A percentile compares a stretch with the other conserved stretches of the same genome.
These are phyloP conservation scores for Crocuta crocuta DNA, from an alignment of 2,113 vertebrate species.

Conservation along the genomic window DNA sequence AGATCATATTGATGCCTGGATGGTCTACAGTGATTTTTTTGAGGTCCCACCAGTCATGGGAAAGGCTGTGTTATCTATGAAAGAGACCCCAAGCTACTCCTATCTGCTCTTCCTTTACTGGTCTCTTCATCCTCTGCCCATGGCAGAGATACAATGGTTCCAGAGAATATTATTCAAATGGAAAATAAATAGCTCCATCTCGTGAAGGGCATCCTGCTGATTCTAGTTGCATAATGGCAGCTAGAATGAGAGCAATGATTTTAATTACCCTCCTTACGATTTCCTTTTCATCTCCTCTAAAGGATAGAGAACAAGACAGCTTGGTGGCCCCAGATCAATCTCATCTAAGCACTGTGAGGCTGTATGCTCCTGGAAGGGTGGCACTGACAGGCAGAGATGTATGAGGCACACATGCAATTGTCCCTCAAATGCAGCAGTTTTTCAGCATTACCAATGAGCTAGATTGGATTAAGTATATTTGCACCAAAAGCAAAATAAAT, in stretches of 20 bases:
- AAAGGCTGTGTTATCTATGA: background rate
- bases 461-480: conserved; percentile 86
- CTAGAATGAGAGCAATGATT: conserved; percentile 80
- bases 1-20: background rate
- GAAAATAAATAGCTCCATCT: conserved; percentile 59
- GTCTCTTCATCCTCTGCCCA: background rate
- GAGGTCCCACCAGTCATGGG: background rate
- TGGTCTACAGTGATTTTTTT: background rate
- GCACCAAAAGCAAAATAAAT: conserved; percentile 88
- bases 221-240: conserved; percentile 42
- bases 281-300: conserved; percentile 77
- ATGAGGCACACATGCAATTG: conserved; percentile 76
- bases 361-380: conserved; percentile 52
- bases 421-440: conserved; percentile 79
- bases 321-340: conserved; percentile 51
- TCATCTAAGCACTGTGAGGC: background rate
- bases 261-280: conserved; percentile 80
- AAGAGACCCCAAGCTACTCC: background rate
- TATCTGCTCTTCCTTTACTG: background rate
- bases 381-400: conserved; percentile 79
- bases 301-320: conserved; percentile 74
- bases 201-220: background rate
- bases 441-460: conserved; percentile 82
- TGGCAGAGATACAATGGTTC: background rate
- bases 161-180: conserved; percentile 50